Evolutionary conservation across 2,113 vertebrate genomes (phyloP).

Genomic region (Tetrax tetrax): DNA sequence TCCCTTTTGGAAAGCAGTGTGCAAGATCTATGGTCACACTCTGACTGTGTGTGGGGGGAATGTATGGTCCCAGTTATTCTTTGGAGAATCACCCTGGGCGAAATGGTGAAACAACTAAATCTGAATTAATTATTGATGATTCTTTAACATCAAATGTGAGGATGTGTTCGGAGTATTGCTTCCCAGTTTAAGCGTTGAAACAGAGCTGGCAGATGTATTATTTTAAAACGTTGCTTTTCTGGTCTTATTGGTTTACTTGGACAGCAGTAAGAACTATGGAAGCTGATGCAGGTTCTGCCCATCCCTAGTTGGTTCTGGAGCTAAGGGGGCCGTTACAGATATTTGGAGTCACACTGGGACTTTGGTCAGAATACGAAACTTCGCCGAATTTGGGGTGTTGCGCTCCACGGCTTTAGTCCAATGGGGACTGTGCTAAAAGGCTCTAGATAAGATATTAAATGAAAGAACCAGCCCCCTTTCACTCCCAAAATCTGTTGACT

Average conservation of each 20-base stretch:
- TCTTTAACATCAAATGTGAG: background rate
- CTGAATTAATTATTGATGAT: slow-evolving; percentile 7
- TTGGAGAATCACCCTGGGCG: background rate
- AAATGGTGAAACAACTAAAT: slow-evolving; percentile 11
- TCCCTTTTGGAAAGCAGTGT: background rate
- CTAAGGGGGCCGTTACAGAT: background rate
- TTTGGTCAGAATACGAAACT: background rate
- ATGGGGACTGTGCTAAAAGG: background rate
- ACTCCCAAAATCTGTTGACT: background rate
- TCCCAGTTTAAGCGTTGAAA: background rate
- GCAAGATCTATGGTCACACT: background rate
- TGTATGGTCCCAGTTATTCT: background rate
- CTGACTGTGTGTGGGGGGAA: background rate
- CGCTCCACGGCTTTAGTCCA: background rate
- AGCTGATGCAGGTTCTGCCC: background rate
- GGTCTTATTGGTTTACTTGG: background rate
- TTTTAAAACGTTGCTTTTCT: background rate
- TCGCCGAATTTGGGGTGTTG: background rate
- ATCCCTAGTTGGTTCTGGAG: background rate
- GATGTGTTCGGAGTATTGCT: background rate
- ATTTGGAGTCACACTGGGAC: background rate
- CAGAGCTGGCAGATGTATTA: background rate
- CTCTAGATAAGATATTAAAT: background rate
- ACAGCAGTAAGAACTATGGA: background rate
- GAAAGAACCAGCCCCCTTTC: background rate